These are phyloP conservation scores for Theristus sp. DNA, from an alignment of 2,888 invertebrate genomes.

Conservation along the genomic window DNA sequence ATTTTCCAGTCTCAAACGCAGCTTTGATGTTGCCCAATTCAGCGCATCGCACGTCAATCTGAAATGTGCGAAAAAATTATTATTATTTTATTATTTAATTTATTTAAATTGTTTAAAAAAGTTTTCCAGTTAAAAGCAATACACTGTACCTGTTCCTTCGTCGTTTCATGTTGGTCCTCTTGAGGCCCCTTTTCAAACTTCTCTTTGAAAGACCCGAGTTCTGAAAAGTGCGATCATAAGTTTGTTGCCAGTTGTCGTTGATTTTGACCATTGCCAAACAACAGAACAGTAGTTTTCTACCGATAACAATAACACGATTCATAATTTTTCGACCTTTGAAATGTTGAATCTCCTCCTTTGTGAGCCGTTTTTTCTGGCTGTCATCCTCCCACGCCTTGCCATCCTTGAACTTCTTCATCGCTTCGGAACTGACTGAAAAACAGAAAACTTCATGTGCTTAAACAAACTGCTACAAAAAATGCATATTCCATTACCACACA, in stretches of 20 bases:
- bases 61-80: conserved; percentile 1
- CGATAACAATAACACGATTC: neutral
- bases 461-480: too few relatives aligned
- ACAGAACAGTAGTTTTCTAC: neutral
- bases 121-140: too few relatives aligned
- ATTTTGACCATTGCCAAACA: too few relatives aligned
- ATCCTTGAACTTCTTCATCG: conserved; percentile 22
- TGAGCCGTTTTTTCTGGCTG: conserved; percentile 16
- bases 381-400: conserved; percentile 20
- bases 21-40: conserved; percentile 22
- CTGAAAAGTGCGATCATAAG: conserved; percentile 10
- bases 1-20: conserved; percentile 10
- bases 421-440: conserved; percentile 22
- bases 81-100: too few relatives aligned
- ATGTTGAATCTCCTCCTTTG: conserved; percentile 18
- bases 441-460: too few relatives aligned
- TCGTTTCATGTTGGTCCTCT: too few relatives aligned
- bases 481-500: too few relatives aligned
- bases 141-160: too few relatives aligned
- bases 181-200: conserved; percentile 20
- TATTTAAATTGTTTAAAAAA: too few relatives aligned
- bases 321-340: neutral
- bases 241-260: neutral
- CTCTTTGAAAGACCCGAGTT: conserved; percentile 24
- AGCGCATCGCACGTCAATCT: conserved; percentile 16